Conservation (phyloP, 2,113 vertebrate genomes). For the Centropristis striata region DNA sequence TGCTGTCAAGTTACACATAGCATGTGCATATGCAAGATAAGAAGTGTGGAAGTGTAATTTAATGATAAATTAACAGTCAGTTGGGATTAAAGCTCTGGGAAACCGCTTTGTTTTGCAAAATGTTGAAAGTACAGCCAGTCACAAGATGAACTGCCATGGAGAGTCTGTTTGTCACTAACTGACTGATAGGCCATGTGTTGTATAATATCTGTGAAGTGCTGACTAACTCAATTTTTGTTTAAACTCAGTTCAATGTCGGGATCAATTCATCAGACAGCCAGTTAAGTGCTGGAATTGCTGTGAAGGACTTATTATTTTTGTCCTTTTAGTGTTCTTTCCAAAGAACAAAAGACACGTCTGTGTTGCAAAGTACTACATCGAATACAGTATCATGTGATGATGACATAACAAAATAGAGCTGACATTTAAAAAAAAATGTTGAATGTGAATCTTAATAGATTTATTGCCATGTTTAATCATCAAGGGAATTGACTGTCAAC, state of each 20-base stretch:
- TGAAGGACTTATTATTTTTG: neutral
- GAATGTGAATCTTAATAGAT: neutral
- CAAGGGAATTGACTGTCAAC: neutral
- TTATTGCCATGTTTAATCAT: neutral
- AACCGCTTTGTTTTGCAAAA: slow-evolving; percentile 21
- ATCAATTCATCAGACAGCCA: slow-evolving; percentile 23
- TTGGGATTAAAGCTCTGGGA: slow-evolving; percentile 2
- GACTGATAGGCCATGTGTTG: slow-evolving; percentile 53
- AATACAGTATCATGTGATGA: neutral
- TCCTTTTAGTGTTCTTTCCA: neutral
- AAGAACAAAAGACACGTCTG: neutral
- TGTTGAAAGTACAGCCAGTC: slow-evolving; percentile 20
- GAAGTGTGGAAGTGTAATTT: neutral
- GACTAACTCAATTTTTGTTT: slow-evolving; percentile 36
- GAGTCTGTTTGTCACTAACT: slow-evolving; percentile 41
- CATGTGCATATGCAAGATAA: neutral
- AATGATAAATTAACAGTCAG: neutral
- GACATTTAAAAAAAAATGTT: neutral
- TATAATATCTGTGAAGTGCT: slow-evolving; percentile 45
- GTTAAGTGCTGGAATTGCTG: slow-evolving; percentile 11
- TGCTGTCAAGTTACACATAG: neutral
- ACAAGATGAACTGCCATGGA: slow-evolving; percentile 36
- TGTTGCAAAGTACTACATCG: neutral
- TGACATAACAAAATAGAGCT: neutral
- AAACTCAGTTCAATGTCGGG: slow-evolving; percentile 12